Base-by-base conservation (phyloP, 2,113 vertebrate genomes). In the Tetraodon nigroviridis region DNA sequence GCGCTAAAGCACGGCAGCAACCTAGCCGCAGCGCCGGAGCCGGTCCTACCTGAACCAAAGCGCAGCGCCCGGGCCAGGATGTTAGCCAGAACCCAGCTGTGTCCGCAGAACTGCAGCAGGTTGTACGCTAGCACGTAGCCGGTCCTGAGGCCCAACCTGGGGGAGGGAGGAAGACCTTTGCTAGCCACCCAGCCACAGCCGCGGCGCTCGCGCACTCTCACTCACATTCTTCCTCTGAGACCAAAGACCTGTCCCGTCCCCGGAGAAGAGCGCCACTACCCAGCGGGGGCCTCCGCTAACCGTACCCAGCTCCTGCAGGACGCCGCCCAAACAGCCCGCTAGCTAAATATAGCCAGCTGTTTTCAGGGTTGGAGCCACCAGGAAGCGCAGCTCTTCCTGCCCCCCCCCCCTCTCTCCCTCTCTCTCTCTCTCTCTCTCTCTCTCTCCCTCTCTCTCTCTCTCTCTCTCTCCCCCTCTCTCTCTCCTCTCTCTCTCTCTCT, bases 71-170 rank as follows among this genome's bases (percentile, higher is more conserved):
- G 89, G 83, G 90, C 92, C 19, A 90, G 89, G 90, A 93, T 96
- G 57, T 98, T 99, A 1, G 94, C 86, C 84, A 96, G 91, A 76
- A 97, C 94, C 96, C 95, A 99, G 1, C 95, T 95, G 84, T 97
- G 94, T 55, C 94, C 95, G 21, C 94, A 97, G 88, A 99, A 99
- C 78, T 99, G 95, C 47, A 95, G 76, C 76, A 99, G 87, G 76
- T 99, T 94, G 66, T 98, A 99, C 5, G 83, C 67, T 75, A 96
- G 93, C 21, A 94, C 90, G 73, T 97, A 98, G 12, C 15, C 63
- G 0, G 73, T 78, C 24, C 90, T 88, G 86, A 94, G 89, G 51
- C 73, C 89, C 19, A 86, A 73, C 79, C 94, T 96, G 82, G 1
- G 71, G 18, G 54, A 51, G 15, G 80, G 84, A 80, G 14, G 18